A percentile compares a stretch with the other conserved stretches of the same genome.
Conservation (phyloP, 2,797 vertebrate genomes). For the Denticeps clupeoides region DNA sequence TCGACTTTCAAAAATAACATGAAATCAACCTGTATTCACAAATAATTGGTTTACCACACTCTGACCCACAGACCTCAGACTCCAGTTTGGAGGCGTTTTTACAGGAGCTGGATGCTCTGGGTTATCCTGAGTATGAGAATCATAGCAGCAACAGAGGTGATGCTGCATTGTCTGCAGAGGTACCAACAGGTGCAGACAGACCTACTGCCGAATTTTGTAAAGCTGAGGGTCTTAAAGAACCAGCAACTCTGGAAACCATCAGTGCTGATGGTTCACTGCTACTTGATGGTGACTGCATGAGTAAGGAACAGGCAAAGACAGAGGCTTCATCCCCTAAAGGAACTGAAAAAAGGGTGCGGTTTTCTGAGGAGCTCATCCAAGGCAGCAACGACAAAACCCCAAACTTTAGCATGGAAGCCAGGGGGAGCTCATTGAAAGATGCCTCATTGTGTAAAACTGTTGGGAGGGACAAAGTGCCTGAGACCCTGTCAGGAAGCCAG, state of each 20-base stretch:
- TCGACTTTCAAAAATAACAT: too few species aligned
- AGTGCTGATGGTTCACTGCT: not conserved
- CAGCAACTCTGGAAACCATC: conserved; percentile 1
- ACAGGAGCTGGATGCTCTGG: conserved; percentile 57
- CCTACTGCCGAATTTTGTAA: too few species aligned
- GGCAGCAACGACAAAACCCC: conserved; percentile 12
- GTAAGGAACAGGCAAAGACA: conserved; percentile 20
- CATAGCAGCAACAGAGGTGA: conserved; percentile 5
- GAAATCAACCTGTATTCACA: not conserved
- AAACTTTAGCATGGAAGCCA: conserved; percentile 31
- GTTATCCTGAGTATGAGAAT: conserved; percentile 36
- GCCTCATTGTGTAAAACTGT: conserved; percentile 22
- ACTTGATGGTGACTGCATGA: conserved; percentile 8
- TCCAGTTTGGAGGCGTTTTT: conserved; percentile 57
- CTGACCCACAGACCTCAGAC: conserved; percentile 35
- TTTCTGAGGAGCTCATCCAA: conserved; percentile 49
- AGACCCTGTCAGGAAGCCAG: too few species aligned
- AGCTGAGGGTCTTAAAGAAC: too few species aligned
- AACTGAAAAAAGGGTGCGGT: conserved; percentile 60
- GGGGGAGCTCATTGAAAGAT: conserved; percentile 28
- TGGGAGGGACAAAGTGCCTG: too few species aligned
- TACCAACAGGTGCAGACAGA: not conserved
- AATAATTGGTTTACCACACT: conserved; percentile 3
- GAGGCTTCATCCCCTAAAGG: conserved; percentile 20
- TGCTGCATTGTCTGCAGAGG: conserved; percentile 11